Base-by-base conservation (phyloP, 2,797 vertebrate species). In the Mallotus villosus region DNA sequence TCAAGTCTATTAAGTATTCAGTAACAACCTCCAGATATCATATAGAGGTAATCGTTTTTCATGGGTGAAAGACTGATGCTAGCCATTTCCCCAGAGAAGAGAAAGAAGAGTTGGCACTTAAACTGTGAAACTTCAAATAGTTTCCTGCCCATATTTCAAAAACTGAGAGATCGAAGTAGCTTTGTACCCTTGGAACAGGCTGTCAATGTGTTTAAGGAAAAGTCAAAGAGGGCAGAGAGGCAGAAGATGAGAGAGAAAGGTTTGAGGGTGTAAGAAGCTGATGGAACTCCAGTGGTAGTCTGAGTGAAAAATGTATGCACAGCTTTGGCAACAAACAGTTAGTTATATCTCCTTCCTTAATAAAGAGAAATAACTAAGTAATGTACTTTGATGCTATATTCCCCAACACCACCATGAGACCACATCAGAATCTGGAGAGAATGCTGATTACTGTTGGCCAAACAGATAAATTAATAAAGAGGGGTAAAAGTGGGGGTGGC, bases 401-500 rank as follows among this genome's bases (percentile, higher is more conserved):
- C 72, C 63, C 58, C 59, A 17, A 46, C 29, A 24, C 65, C 71
- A 22, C 22, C 51, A 55, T 24, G 19, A 61, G 55, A 57, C 64
- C 59, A 67, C 27, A 79, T 6, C 67, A 21, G 2, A 55, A 64
- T 32, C 24, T 41, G 16, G 25, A 67, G 70, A 68, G 72, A 73
- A 61, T 29, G n/a, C 21, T 25, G 61, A 63, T 68, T 5, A 59
- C 5, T 51, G 41, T 21, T 17, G 67, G 58, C 61, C 34, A 55
- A 63, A 53, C 63, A 68, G 64, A 72, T 66, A 73, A 70, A 78
- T 77, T 53, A 69, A 73, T 34, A 68, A 25, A n/a, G 6, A 17
- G n/a, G 21, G 19, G 34, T 12, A 57, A 49, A 51, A 53, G 29
- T 19, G 67, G 41, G 22, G 27, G 62, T 27, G 11, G 53, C n/a